Conservation (phyloP, 2,888 invertebrate genomes). For the Plagiodera versicolora region DNA sequence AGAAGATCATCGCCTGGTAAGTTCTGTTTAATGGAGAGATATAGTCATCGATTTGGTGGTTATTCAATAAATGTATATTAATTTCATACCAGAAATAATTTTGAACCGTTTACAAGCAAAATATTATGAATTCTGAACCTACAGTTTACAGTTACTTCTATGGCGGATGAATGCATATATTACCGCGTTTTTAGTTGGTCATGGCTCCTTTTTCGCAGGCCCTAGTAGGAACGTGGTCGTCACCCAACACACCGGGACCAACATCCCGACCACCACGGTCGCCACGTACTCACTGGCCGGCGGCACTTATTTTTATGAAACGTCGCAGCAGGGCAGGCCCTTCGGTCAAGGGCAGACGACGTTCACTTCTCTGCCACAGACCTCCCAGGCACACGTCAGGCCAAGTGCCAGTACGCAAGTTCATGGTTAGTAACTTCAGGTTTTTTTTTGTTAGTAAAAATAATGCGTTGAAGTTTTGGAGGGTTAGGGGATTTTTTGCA, state of each 20-base stretch:
- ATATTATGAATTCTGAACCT: too few species aligned
- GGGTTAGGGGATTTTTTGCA: too few species aligned
- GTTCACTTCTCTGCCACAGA: constrained; percentile 46
- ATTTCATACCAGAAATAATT: too few species aligned
- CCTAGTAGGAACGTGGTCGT: constrained; percentile 37
- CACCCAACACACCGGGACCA: constrained; percentile 38
- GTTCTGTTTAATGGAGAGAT: constrained; percentile 27
- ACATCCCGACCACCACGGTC: constrained; percentile 45
- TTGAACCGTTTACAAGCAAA: too few species aligned
- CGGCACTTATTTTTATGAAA: constrained; percentile 51
- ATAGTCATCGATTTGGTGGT: too few species aligned
- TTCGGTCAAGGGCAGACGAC: constrained; percentile 43
- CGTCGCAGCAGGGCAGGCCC: constrained; percentile 43
- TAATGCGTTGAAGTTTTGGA: too few species aligned
- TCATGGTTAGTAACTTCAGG: constrained; percentile 40
- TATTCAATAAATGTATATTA: too few species aligned
- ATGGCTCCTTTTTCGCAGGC: too few species aligned
- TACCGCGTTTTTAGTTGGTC: too few species aligned
- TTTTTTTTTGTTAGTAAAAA: background rate
- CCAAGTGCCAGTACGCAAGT: constrained; percentile 45
- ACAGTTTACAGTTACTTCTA: too few species aligned
- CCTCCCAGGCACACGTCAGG: constrained; percentile 45
- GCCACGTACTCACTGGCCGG: constrained; percentile 49
- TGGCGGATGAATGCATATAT: too few species aligned
- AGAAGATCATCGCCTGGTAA: constrained; percentile 51